These are phyloP conservation scores for Biston stratarius DNA, from an alignment of 2,888 invertebrate genomes.

Conservation along the genomic window DNA sequence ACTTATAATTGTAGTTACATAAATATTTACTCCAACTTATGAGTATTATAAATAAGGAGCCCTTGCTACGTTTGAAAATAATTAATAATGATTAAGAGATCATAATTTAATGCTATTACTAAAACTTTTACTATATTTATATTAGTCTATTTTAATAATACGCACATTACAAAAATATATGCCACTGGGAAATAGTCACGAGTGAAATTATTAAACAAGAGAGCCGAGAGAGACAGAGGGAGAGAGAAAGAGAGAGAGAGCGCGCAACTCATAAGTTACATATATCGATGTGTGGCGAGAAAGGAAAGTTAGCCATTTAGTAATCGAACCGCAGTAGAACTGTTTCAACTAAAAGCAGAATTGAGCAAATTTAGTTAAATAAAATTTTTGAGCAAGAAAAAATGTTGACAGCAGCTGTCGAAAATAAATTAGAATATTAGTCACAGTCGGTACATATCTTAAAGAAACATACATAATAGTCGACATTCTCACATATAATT, in stretches of 20 bases:
- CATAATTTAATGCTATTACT: constrained; percentile 84
- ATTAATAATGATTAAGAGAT: constrained; percentile 87
- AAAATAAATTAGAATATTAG: constrained; percentile 62
- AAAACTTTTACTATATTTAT: constrained; percentile 79
- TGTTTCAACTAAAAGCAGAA: constrained; percentile 58
- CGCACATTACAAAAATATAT: constrained; percentile 76
- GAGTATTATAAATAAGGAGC: constrained; percentile 85
- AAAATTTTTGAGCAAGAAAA: constrained; percentile 82
- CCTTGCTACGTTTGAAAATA: constrained; percentile 78
- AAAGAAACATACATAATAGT: constrained; percentile 67
- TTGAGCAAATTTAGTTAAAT: constrained; percentile 85
- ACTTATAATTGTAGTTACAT: constrained; percentile 54
- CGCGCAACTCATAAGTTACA: constrained; percentile 10
- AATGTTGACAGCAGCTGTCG: constrained; percentile 75
- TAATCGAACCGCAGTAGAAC: constrained; percentile 29
- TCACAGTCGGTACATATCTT: constrained; percentile 59
- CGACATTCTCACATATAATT: constrained; percentile 71
- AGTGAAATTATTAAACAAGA: constrained; percentile 65
- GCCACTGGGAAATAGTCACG: constrained; percentile 71
- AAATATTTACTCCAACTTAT: constrained; percentile 81
- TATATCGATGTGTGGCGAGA: constrained; percentile 30
- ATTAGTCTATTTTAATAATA: constrained; percentile 79
- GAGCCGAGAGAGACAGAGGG: constrained; percentile 41
- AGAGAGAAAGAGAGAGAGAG: constrained; percentile 8
- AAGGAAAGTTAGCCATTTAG: constrained; percentile 29